Percentiles rank a stretch among this genome's conserved stretches.
Evolutionary conservation across 2,113 vertebrate genomes (phyloP).

Genomic region (Apteryx mantelli): DNA sequence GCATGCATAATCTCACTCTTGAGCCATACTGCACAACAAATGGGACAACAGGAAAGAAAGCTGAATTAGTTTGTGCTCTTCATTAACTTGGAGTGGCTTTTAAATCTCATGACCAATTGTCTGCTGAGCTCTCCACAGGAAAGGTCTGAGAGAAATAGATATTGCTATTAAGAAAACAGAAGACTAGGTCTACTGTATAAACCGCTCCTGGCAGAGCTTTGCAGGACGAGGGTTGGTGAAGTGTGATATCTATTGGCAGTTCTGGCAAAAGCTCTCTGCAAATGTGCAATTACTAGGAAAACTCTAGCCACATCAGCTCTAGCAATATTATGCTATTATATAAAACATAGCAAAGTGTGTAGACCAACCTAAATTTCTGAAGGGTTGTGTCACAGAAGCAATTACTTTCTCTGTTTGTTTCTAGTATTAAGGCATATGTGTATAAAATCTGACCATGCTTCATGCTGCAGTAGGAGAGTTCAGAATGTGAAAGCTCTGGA

Average conservation of each 20-base stretch:
- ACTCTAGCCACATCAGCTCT: background rate
- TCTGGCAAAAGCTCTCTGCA: background rate
- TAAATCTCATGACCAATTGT: background rate
- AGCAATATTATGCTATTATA: accelerated
- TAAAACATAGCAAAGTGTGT: background rate
- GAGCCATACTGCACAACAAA: background rate
- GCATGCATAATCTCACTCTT: background rate
- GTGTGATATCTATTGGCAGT: background rate
- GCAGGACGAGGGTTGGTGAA: background rate
- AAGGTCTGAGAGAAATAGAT: background rate
- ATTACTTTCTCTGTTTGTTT: background rate
- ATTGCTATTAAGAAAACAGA: background rate
- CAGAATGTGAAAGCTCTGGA: background rate
- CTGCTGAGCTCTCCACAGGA: background rate
- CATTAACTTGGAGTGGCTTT: background rate
- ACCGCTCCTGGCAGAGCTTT: background rate
- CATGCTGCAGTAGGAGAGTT: background rate
- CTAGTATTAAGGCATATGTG: background rate
- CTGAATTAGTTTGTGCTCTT: background rate
- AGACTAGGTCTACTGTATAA: background rate
- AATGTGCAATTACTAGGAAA: background rate
- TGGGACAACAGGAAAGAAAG: background rate
- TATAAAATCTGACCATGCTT: background rate
- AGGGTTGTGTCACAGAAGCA: background rate
- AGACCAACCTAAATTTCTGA: background rate